These are phyloP conservation scores for Camelus dromedarius DNA, from an alignment of 2,113 vertebrate genomes.

Conservation along the genomic window DNA sequence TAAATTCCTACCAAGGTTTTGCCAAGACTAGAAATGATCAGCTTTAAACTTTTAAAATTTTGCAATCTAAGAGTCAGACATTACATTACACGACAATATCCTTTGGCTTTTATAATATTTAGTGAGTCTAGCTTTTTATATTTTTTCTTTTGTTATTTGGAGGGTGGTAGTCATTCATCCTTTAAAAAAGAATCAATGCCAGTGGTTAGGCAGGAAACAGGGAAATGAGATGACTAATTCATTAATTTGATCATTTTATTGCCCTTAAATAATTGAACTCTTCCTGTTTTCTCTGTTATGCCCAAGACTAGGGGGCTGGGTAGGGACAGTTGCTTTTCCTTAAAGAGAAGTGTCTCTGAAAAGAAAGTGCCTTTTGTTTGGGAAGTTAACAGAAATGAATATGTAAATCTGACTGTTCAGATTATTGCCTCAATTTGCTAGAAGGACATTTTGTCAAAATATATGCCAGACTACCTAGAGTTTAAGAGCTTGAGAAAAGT, in stretches of 20 bases:
- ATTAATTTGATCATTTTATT: slow-evolving; percentile 42
- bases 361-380: slow-evolving; percentile 24
- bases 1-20: background rate
- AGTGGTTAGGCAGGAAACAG: background rate
- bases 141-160: background rate
- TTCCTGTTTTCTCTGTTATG: background rate
- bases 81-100: background rate
- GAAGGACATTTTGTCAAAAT: slow-evolving; percentile 38
- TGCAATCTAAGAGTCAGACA: background rate
- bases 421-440: background rate
- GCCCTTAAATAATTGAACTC: background rate
- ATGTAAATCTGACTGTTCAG: background rate
- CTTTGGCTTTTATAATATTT: background rate
- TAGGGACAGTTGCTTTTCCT: background rate
- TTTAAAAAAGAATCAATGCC: background rate
- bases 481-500: slow-evolving; percentile 5
- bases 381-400: slow-evolving; percentile 29
- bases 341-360: slow-evolving; percentile 52
- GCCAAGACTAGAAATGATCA: background rate
- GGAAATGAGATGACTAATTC: background rate
- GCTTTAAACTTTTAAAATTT: background rate
- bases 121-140: background rate
- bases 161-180: background rate
- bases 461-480: background rate
- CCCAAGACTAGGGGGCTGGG: background rate